phyloP scores from a whole-genome alignment of 2,888 invertebrate genomes.

The Apodemia zela region DNA sequence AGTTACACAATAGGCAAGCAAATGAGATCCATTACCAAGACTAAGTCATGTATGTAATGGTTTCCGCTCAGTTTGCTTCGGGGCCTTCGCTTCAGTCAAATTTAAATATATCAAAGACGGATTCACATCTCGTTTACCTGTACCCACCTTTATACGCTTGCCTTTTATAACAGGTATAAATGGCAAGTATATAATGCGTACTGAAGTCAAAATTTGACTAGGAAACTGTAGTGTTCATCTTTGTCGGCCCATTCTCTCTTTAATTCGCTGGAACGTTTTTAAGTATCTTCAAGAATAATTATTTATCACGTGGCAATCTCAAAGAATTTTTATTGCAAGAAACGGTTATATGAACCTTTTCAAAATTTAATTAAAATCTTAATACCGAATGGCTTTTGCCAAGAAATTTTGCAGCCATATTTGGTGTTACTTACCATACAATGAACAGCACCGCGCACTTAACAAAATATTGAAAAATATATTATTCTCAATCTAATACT shows the following conservation, averaged over 20 bases:
- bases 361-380: too few relatives aligned
- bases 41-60: conserved; percentile 16
- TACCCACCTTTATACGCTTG: not conserved
- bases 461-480: too few relatives aligned
- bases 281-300: not conserved
- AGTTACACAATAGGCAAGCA: conserved; percentile 14
- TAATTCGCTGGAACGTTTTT: not conserved
- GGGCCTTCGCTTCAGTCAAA: conserved; percentile 10
- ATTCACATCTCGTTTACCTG: conserved; percentile 12
- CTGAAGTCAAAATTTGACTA: not conserved
- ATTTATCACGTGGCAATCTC: too few relatives aligned
- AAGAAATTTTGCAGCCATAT: too few relatives aligned
- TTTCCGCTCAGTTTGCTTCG: conserved; percentile 16
- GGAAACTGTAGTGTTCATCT: not conserved
- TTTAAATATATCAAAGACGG: conserved; percentile 14
- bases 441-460: too few relatives aligned
- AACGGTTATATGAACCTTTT: too few relatives aligned
- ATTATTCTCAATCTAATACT: too few relatives aligned
- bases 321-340: too few relatives aligned
- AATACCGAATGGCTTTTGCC: too few relatives aligned
- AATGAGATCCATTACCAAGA: conserved; percentile 17
- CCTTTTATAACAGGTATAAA: not conserved
- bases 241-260: not conserved
- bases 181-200: not conserved
- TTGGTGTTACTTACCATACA: too few relatives aligned